These are phyloP conservation scores for Semotilus atromaculatus DNA, from an alignment of 2,797 vertebrate species.

Conservation along the genomic window DNA sequence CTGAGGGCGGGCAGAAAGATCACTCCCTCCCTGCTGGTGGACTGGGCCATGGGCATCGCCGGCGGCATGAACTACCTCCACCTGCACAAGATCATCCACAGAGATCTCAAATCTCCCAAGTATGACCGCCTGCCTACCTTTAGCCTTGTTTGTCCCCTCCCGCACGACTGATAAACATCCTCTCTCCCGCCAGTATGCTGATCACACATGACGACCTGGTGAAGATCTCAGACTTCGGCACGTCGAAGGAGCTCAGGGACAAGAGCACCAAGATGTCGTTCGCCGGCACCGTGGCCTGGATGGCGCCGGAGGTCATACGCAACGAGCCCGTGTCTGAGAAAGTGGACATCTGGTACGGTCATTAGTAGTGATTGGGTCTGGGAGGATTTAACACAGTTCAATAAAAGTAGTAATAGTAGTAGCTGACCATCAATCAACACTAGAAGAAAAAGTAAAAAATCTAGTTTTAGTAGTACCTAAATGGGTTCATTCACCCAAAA, in stretches of 20 bases:
- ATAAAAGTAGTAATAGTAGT: no score
- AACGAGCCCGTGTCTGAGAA: constrained; percentile 97
- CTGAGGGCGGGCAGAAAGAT: constrained; percentile 93
- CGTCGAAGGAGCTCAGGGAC: constrained; percentile 95
- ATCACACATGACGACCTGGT: constrained; percentile 97
- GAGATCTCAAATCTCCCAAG: constrained; percentile 98
- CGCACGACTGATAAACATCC: background rate
- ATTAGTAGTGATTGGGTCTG: background rate
- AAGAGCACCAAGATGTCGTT: constrained; percentile 99
- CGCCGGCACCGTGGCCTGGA: constrained; percentile 97
- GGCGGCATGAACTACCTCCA: constrained; percentile 99
- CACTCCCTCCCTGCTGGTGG: constrained; percentile 91
- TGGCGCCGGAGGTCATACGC: constrained; percentile 97
- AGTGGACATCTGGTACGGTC: constrained; percentile 94
- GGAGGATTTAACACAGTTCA: background rate
- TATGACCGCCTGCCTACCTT: constrained; percentile 65
- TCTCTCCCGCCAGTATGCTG: constrained; percentile 84
- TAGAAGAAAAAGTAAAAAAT: no score
- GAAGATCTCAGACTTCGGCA: constrained; percentile 98
- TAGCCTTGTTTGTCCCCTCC: no score
- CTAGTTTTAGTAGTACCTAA: background rate
- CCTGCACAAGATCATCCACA: constrained; percentile 98
- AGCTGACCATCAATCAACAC: no score
- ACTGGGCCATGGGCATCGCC: constrained; percentile 98
- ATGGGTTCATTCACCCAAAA: background rate